Conservation (phyloP, 2,113 vertebrate species). For the Oreotrochilus melanogaster region DNA sequence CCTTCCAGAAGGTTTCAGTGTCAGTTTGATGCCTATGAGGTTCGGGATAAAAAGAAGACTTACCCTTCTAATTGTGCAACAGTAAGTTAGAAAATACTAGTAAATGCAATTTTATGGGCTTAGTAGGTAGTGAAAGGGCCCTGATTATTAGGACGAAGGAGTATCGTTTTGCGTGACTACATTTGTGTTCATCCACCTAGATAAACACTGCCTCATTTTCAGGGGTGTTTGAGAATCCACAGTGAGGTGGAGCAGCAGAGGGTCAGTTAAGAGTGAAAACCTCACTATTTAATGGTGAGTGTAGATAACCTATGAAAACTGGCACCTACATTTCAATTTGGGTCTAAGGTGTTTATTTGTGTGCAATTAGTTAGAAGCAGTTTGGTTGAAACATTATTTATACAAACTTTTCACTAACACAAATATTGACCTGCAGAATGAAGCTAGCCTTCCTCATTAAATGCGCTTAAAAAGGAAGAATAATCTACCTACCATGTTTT, state of each 20-base stretch:
- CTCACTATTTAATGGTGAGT: background rate
- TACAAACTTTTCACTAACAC: background rate
- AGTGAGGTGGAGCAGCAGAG: background rate
- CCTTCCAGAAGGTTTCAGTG: background rate
- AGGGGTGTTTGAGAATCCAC: rapidly evolving
- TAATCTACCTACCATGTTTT: background rate
- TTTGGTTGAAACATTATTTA: background rate
- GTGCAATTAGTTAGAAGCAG: background rate
- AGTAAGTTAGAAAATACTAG: background rate
- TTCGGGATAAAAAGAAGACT: background rate
- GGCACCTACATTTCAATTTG: background rate
- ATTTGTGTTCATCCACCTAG: background rate
- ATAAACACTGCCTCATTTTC: background rate
- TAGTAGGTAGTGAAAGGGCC: background rate
- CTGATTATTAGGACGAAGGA: background rate
- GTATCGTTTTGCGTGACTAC: background rate
- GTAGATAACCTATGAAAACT: background rate
- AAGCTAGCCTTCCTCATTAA: background rate
- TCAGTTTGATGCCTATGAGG: background rate
- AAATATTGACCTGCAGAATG: background rate
- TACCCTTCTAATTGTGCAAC: background rate
- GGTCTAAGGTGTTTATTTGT: background rate
- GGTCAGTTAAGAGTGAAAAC: background rate
- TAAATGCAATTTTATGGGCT: background rate
- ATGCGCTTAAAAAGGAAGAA: background rate